Conservation (phyloP, 2,113 vertebrate genomes). For the Dasyprocta punctata region DNA sequence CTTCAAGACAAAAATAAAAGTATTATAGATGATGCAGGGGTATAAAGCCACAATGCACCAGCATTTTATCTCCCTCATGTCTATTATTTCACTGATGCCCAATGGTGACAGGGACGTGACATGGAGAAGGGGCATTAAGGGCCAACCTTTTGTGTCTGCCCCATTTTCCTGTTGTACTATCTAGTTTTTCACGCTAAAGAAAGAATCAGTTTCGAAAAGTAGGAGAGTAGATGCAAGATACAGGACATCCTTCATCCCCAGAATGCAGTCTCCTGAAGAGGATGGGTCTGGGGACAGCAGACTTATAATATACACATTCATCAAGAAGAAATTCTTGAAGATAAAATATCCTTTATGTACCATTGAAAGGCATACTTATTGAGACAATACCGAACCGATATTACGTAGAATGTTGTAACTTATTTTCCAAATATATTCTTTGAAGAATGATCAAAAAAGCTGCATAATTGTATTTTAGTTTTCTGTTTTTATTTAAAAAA, state of each 20-base stretch:
- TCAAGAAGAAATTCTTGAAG: neutral
- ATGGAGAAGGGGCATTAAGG: accelerated
- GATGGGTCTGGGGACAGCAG: accelerated
- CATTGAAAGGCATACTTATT: neutral
- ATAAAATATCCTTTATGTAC: neutral
- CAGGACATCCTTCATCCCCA: neutral
- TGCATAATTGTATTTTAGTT: neutral
- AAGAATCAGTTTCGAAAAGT: neutral
- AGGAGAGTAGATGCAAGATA: neutral
- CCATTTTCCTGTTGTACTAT: accelerated
- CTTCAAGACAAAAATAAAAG: neutral
- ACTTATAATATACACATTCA: neutral
- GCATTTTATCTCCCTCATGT: neutral
- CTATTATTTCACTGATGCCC: neutral
- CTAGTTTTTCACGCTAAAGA: neutral
- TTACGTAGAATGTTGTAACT: neutral
- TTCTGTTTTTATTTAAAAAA: neutral
- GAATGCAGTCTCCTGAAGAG: neutral
- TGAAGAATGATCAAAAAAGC: neutral
- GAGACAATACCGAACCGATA: neutral
- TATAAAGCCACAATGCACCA: neutral
- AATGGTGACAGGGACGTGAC: neutral
- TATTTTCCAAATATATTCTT: neutral
- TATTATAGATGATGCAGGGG: neutral
- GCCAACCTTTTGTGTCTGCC: accelerated